phyloP scores from a whole-genome alignment of 2,797 vertebrate species.

The Psittacula echo region DNA sequence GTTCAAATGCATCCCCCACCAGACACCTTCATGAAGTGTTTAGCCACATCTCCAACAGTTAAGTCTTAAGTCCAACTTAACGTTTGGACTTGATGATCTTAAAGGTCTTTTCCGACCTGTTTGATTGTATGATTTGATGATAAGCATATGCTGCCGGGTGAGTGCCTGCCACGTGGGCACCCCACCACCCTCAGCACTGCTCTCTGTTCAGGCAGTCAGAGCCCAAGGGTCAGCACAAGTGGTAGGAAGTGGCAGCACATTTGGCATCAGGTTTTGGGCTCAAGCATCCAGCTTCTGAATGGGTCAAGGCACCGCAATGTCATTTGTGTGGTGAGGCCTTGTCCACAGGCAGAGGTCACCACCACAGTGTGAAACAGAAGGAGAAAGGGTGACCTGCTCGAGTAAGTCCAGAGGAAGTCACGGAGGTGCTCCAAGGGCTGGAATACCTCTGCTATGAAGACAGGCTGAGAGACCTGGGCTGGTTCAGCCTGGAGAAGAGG shows the following conservation, averaged over 20 bases:
- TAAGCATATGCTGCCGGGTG: not conserved
- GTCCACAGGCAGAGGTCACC: not conserved
- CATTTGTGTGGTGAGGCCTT: not conserved
- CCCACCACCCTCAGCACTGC: not conserved
- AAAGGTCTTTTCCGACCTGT: not conserved
- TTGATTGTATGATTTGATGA: not conserved
- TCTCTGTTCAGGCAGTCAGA: not conserved
- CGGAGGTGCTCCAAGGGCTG: not conserved
- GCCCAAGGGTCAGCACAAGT: not conserved
- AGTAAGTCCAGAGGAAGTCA: not conserved
- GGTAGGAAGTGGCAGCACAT: not conserved
- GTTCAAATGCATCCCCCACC: not conserved
- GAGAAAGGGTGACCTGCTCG: not conserved
- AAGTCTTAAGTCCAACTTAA: not conserved
- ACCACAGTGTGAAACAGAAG: not conserved
- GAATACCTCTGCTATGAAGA: not conserved
- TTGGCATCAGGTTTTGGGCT: not conserved
- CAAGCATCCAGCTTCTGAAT: not conserved
- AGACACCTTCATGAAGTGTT: not conserved
- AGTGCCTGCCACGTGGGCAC: not conserved
- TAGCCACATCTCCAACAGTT: not conserved
- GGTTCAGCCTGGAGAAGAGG: not conserved
- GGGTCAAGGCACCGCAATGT: not conserved
- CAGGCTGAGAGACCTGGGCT: not conserved
- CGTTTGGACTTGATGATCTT: not conserved